Conservation (phyloP, 1,140 invertebrate genomes). For the Lerema accius region DNA sequence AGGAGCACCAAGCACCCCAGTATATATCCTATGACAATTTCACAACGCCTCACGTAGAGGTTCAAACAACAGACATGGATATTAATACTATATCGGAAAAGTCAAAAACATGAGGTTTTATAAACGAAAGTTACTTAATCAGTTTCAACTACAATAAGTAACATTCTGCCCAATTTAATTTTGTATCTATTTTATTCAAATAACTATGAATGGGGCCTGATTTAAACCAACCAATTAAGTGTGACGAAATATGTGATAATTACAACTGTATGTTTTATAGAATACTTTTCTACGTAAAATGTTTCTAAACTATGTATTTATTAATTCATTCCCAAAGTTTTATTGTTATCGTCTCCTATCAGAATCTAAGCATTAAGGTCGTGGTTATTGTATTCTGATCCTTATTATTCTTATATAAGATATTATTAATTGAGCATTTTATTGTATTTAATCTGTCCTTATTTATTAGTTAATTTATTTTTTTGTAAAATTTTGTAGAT, state of each 20-base stretch:
- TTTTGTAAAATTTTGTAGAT: neutral
- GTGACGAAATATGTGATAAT: neutral
- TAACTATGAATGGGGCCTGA: slow-evolving; percentile 17
- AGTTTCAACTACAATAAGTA: too few relatives aligned
- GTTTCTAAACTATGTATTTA: neutral
- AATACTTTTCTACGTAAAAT: slow-evolving; percentile 10
- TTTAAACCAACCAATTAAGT: slow-evolving; percentile 2
- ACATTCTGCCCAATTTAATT: neutral
- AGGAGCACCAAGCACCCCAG: slow-evolving; percentile 84
- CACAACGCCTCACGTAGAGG: slow-evolving; percentile 74
- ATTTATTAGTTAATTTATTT: too few relatives aligned
- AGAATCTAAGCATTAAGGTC: too few relatives aligned
- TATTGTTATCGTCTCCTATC: too few relatives aligned
- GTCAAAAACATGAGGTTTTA: slow-evolving; percentile 44
- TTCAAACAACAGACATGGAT: slow-evolving; percentile 71
- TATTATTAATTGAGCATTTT: too few relatives aligned
- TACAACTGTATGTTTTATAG: neutral
- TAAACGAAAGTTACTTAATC: neutral
- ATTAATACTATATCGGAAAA: slow-evolving; percentile 73
- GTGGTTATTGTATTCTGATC: too few relatives aligned
- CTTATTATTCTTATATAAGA: too few relatives aligned
- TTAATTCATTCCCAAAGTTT: too few relatives aligned
- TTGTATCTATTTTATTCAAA: neutral
- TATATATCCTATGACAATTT: slow-evolving; percentile 81
- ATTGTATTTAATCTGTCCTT: too few relatives aligned